Conservation (phyloP, 2,888 invertebrate species). For the Diarsia brunnea region DNA sequence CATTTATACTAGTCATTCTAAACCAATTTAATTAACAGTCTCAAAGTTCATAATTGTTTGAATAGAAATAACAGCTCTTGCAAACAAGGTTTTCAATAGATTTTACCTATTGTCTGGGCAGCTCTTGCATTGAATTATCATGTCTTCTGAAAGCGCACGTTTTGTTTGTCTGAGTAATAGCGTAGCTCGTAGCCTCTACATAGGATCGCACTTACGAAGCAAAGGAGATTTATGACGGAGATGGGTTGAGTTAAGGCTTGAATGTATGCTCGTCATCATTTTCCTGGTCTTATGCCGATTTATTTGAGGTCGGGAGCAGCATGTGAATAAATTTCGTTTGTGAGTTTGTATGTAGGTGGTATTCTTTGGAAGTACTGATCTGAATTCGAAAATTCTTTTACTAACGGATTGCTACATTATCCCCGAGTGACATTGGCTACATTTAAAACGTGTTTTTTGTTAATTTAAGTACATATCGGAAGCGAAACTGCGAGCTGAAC, state of each 20-base stretch:
- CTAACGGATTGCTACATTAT: background rate
- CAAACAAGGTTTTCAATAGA: background rate
- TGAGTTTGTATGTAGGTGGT: background rate
- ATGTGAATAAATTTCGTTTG: background rate
- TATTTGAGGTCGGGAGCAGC: background rate
- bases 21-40: background rate
- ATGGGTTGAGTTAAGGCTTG: background rate
- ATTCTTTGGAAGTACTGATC: background rate
- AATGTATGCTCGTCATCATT: background rate
- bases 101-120: background rate
- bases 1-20: too few relatives aligned
- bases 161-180: conserved; percentile 23
- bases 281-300: background rate
- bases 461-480: background rate
- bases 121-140: conserved; percentile 15
- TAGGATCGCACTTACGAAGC: conserved; percentile 19
- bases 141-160: conserved; percentile 2
- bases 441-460: background rate
- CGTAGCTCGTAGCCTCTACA: conserved; percentile 12
- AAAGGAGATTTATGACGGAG: conserved; percentile 12
- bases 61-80: background rate
- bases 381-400: background rate
- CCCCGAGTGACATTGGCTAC: background rate
- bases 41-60: background rate
- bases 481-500: background rate